Evolutionary conservation across 2,113 vertebrate genomes (phyloP).

Genomic region (Manacus vitellinus): DNA sequence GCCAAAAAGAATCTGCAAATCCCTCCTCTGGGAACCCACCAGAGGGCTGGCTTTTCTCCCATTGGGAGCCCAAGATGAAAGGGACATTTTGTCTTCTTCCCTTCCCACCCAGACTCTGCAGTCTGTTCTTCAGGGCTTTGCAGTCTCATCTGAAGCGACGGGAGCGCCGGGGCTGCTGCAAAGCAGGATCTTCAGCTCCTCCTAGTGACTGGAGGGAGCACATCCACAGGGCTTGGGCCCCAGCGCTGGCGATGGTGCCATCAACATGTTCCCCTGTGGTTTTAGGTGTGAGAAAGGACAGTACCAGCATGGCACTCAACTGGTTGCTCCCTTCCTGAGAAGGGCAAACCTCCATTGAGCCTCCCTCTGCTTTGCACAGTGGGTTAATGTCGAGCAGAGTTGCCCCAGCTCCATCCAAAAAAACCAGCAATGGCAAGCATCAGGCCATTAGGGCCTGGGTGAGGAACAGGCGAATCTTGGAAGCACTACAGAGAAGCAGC

Average conservation of each 20-base stretch:
- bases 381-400: background rate
- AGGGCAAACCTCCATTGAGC: background rate
- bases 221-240: background rate
- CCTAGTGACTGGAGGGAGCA: constrained; percentile 38
- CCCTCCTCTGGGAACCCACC: background rate
- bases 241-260: rapidly evolving
- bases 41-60: constrained; percentile 11
- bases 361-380: background rate
- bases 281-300: background rate
- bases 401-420: background rate
- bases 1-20: constrained; percentile 19
- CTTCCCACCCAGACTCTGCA: background rate
- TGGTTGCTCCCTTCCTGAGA: background rate
- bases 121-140: background rate
- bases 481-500: background rate
- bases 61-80: background rate
- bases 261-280: background rate
- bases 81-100: constrained; percentile 12
- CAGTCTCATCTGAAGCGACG: background rate
- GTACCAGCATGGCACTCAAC: too few species aligned
- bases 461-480: background rate
- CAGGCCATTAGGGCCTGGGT: too few species aligned
- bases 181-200: constrained; percentile 28
- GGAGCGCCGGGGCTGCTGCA: background rate
- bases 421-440: background rate